Base-by-base conservation (phyloP, 2,888 invertebrate species). In the Parasteatoda lunata region DNA sequence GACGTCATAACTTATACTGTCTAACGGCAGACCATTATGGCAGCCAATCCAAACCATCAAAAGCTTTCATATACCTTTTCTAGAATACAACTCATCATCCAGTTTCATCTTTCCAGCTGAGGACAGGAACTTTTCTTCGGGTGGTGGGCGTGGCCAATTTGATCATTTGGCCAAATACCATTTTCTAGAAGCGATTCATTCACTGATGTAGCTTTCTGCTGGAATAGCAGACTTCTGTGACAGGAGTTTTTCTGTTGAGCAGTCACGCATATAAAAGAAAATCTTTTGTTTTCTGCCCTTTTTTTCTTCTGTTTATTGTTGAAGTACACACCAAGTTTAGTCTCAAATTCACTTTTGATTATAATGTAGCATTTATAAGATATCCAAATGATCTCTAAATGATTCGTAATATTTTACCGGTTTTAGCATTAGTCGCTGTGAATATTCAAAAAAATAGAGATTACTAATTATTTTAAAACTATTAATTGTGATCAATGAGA, bases 111-210 rank as follows among this genome's bases (percentile, higher is more conserved):
- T 59, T 59, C 59, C 59, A 13, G 59, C 59, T 59, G 59, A 13
- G 11, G 59, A n/a, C 59, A 59, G 59, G 11, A 59, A 59, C 59
- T 59, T 59, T 13, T 59, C 59, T 59, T 59, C n/a, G 59, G 15
- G 8, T 9, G 48, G 49, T 30, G 73, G 78, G 78, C 73, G 78
- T 66, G 73, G 84, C 47, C 49, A 7, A 48, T 11, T 7, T 6
- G 84, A 79, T 85, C 84, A 79, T 85, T 85, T 85, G 70, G 79
- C 59, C 65, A 79, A 79, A 79, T 70, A 69, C 73, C 79, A 75
- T 79, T 79, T 85, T 75, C 69, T 51, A 54, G 48, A 79, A 78
- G 59, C 48, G 51, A 54, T 47, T 15, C 68, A 78, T 84, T 84
- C 76, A 64, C 68, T 75, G 69, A 70, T 75, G 75, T 85, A 85